Evolutionary conservation across 2,797 vertebrate genomes (phyloP).

Genomic region (Chelon auratus): DNA sequence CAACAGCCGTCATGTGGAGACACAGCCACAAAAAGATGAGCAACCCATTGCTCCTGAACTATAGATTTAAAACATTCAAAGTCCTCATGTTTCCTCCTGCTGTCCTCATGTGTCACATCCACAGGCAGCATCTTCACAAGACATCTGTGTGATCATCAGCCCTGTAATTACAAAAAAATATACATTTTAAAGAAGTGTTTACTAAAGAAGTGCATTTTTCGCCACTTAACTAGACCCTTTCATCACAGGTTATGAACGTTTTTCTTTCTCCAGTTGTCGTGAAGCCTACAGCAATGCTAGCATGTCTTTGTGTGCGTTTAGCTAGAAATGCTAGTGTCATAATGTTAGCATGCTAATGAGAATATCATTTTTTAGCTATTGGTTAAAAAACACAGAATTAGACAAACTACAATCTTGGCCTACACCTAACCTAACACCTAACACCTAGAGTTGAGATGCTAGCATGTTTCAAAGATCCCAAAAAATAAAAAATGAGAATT

Average conservation of each 20-base stretch:
- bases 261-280: neutral
- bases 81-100: slow-evolving; percentile 26
- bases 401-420: too few species aligned
- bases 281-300: neutral
- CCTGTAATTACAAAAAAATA: slow-evolving; percentile 31
- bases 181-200: slow-evolving; percentile 10
- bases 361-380: too few species aligned
- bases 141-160: slow-evolving; percentile 4
- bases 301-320: neutral
- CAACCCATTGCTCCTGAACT: slow-evolving; percentile 32
- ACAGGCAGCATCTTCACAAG: slow-evolving; percentile 28
- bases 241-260: neutral
- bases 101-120: slow-evolving; percentile 7
- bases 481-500: too few species aligned
- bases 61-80: slow-evolving; percentile 12
- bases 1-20: slow-evolving; percentile 39
- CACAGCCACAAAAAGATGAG: slow-evolving; percentile 18
- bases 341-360: neutral
- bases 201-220: neutral
- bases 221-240: too few species aligned
- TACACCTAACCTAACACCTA: too few species aligned
- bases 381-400: too few species aligned
- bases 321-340: neutral
- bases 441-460: too few species aligned
- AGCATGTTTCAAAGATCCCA: too few species aligned